Evolutionary conservation across 2,888 invertebrate species (phyloP), one percentile per base, ranked within the genome.

Genomic region (Meteorus cinctellus): DNA sequence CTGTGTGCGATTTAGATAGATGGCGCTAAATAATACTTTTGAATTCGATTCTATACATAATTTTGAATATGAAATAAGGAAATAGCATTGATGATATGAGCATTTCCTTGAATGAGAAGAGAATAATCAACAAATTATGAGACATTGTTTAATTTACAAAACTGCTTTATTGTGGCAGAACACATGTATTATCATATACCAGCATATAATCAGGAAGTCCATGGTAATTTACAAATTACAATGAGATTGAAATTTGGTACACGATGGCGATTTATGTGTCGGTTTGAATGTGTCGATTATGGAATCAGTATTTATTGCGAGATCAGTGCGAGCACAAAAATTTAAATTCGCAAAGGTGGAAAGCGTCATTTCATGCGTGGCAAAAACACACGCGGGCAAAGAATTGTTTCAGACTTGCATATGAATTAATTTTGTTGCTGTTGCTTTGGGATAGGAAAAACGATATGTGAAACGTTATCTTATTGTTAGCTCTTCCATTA

Each of bases 111-210:
- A 31, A 59, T 19, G 16, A 51, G 36, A 69, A 27, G 29, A 16
- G 12, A 41, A 27, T 59, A 75, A 72, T 72, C 41, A 36, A 55
- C 6, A 51, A 48, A 72, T 72, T 34, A 72, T 72, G 48, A 69
- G 59, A 70, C 55, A 62, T 45, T 60, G 72, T 79, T 84, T 84
- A 85, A 83, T 84, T 87, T 86, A 86, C 88, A 88, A 88, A 89
- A 88, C 88, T 89, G 88, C 88, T 89, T 88, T 88, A 88, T 89
- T 89, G 87, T 88, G 88, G 88, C 88, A 88, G 88, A 88, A 88
- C 88, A 88, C 88, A 89, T 86, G 87, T 87, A 86, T 86, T 85
- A 86, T 86, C 82, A 86, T 84, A 84, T 85, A 87, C 84, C 86
- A 87, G 87, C 88, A 86, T 87, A 87, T 87, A 86, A 87, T 87